These are phyloP conservation scores for Aphidoletes aphidimyza DNA, from an alignment of 2,888 invertebrate genomes.

Conservation along the genomic window DNA sequence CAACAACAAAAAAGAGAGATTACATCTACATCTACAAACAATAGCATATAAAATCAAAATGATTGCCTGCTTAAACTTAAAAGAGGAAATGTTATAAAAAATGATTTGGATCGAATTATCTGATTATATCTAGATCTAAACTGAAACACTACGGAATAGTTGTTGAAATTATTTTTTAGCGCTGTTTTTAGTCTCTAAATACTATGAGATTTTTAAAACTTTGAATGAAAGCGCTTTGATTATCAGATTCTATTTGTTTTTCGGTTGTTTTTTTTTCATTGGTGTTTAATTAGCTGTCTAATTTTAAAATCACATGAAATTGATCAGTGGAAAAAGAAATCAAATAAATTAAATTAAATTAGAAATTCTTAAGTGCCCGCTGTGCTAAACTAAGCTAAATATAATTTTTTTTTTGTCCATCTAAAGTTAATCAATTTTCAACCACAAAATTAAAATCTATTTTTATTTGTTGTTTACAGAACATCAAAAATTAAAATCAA, in stretches of 20 bases:
- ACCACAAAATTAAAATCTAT: neutral
- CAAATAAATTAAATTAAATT: neutral
- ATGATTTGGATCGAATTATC: too few relatives aligned
- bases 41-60: too few relatives aligned
- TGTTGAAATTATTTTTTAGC: neutral
- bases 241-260: neutral
- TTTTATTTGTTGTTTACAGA: neutral
- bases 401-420: too few relatives aligned
- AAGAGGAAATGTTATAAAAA: too few relatives aligned
- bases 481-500: neutral
- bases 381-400: too few relatives aligned
- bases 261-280: neutral
- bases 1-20: neutral
- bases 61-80: too few relatives aligned
- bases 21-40: neutral
- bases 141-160: neutral
- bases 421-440: too few relatives aligned
- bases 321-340: neutral
- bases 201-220: neutral
- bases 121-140: too few relatives aligned
- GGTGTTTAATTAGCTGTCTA: constrained; percentile 8
- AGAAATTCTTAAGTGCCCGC: too few relatives aligned
- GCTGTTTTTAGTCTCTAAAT: neutral
- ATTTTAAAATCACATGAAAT: neutral
- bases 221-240: constrained; percentile 8